Percentiles rank a stretch among this genome's conserved stretches.
phyloP scores from a whole-genome alignment of 2,888 invertebrate species.

The Xanthostigma xanthostigma region DNA sequence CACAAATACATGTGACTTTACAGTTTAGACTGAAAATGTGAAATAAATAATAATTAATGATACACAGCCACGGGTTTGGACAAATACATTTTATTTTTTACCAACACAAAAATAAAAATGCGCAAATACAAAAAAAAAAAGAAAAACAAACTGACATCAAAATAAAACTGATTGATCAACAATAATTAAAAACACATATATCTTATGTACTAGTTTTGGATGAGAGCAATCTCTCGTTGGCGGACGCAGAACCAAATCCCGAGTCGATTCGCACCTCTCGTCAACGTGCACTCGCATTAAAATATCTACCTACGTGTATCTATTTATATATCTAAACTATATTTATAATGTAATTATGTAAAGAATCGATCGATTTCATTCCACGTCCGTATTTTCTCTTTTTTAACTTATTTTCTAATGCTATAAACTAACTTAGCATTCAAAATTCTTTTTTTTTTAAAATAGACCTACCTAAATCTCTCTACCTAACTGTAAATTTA shows the following conservation, averaged over 20 bases:
- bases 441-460: neutral
- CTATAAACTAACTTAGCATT: conserved; percentile 1
- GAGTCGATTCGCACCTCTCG: conserved; percentile 4
- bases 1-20: too few relatives aligned
- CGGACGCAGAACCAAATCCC: too few relatives aligned
- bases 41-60: too few relatives aligned
- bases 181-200: conserved; percentile 4
- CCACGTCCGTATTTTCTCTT: neutral
- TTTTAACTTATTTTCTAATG: conserved; percentile 3
- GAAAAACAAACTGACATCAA: conserved; percentile 3
- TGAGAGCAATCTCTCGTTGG: neutral
- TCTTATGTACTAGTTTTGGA: conserved; percentile 1
- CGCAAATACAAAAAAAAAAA: conserved; percentile 7
- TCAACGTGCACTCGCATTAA: neutral
- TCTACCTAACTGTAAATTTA: too few relatives aligned
- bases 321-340: conserved; percentile 1
- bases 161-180: conserved; percentile 5
- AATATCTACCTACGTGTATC: conserved; percentile 1
- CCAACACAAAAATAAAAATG: conserved; percentile 7
- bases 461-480: conserved; percentile 4
- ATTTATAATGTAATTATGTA: neutral
- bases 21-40: too few relatives aligned
- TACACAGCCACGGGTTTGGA: neutral
- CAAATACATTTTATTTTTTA: conserved; percentile 8
- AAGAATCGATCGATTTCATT: neutral